Conservation (phyloP, 92 coral and sea anemone genomes). For the Meandrina meandrites region DNA sequence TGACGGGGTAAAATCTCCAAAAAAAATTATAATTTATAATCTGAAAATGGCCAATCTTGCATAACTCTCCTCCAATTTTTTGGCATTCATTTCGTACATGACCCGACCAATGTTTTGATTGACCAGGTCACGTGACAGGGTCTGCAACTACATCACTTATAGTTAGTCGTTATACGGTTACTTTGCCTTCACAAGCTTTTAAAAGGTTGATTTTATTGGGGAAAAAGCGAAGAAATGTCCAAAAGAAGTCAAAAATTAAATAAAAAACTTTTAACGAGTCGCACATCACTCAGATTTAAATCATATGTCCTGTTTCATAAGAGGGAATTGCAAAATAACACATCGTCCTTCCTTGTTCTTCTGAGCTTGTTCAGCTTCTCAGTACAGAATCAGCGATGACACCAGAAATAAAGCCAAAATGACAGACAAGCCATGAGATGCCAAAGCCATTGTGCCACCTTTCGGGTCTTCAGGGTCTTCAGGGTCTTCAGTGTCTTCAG, state of each 20-base stretch:
- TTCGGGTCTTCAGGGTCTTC: not conserved
- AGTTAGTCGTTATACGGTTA: not conserved
- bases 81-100: too few relatives aligned
- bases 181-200: not conserved
- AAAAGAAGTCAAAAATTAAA: not conserved
- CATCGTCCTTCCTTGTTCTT: not conserved
- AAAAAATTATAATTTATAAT: too few relatives aligned
- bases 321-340: not conserved
- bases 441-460: not conserved
- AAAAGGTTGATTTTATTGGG: not conserved
- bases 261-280: not conserved
- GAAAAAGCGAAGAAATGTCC: not conserved
- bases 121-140: too few relatives aligned
- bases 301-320: not conserved
- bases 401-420: not conserved
- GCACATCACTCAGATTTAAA: not conserved
- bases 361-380: not conserved
- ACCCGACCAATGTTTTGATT: too few relatives aligned
- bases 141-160: not conserved
- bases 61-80: too few relatives aligned
- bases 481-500: not conserved
- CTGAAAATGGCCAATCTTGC: too few relatives aligned
- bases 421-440: not conserved
- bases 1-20: too few relatives aligned
- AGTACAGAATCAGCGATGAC: not conserved